phyloP scores from a whole-genome alignment of 2,113 vertebrate genomes.

The Brachionichthys hirsutus region DNA sequence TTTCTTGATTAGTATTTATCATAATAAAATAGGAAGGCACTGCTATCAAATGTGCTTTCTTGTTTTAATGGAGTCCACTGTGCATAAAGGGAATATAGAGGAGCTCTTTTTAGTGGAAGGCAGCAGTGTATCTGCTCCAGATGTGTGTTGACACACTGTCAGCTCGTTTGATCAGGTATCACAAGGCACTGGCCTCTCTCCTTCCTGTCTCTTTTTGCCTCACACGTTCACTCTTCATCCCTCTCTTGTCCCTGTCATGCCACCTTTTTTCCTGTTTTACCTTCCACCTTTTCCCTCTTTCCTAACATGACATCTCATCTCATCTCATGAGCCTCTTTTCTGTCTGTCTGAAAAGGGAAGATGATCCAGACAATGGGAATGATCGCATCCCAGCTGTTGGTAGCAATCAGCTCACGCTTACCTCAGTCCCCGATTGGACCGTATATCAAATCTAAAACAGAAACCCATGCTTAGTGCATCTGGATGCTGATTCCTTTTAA shows the following conservation, averaged over 20 bases:
- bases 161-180: conserved; percentile 63
- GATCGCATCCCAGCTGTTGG: conserved; percentile 74
- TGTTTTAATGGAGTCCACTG: conserved; percentile 40
- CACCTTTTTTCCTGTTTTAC: conserved; percentile 9
- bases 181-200: conserved; percentile 18
- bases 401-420: conserved; percentile 76
- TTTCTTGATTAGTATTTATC: conserved; percentile 39
- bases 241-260: not conserved
- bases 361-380: conserved; percentile 66
- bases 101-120: conserved; percentile 11
- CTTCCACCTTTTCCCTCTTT: conserved; percentile 8
- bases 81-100: conserved; percentile 25
- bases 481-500: conserved; percentile 50
- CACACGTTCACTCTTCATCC: not conserved
- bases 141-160: conserved; percentile 58
- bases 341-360: conserved; percentile 37
- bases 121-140: conserved; percentile 63
- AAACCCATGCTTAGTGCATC: conserved; percentile 54
- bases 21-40: conserved; percentile 25
- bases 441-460: conserved; percentile 65
- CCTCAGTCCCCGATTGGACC: conserved; percentile 66
- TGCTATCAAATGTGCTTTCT: conserved; percentile 42
- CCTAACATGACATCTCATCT: conserved; percentile 22
- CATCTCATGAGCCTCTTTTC: conserved; percentile 7
- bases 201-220: conserved; percentile 5